Base-by-base conservation (phyloP, 2,888 invertebrate species). In the Oligia latruncula region DNA sequence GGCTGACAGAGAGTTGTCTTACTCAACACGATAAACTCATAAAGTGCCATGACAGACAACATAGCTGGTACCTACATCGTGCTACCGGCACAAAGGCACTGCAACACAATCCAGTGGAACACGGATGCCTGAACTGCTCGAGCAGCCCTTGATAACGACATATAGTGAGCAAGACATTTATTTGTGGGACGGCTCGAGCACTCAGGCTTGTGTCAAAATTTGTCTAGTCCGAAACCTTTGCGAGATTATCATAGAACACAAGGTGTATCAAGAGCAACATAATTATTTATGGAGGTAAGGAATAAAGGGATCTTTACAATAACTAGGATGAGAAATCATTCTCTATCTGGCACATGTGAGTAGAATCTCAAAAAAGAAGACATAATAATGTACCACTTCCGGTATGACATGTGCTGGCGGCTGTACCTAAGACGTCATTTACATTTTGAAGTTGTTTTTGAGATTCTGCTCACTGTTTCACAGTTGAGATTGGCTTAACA, bases 111-210 rank as follows among this genome's bases (percentile, higher is more conserved):
- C 87, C 83, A 74, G 79, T 52, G 49, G 8, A 49, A 52, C 68
- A 65, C 60, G 15, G 1, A 49, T n/a, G 71, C 66, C 82, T 49
- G 76, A 62, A 17, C 60, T 17, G 23, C 55, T 49, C 67, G 80
- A 65, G 65, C 60, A 20, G 58, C 55, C 86, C 49, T 35, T 29
- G 49, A 35, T 74, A 78, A 81, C 72, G 87, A 86, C 87, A 85
- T 80, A 83, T 79, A 86, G 85, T 85, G 85, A 86, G 85, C 85
- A 80, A 64, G 73, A 87, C 64, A 74, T 79, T 74, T 1, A 76
- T 46, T 71, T 46, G 13, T 23, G 29, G 73, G 76, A 62, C 76
- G 67, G 40, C 80, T 64, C 80, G 62, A 66, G 58, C 67, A 43
- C 62, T 74, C 72, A 46, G 66, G 23, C 77, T 46, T 4, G 23